Evolutionary conservation across 2,113 vertebrate genomes (phyloP), one percentile per base, ranked within the genome.

Genomic region (Zapus hudsonius): DNA sequence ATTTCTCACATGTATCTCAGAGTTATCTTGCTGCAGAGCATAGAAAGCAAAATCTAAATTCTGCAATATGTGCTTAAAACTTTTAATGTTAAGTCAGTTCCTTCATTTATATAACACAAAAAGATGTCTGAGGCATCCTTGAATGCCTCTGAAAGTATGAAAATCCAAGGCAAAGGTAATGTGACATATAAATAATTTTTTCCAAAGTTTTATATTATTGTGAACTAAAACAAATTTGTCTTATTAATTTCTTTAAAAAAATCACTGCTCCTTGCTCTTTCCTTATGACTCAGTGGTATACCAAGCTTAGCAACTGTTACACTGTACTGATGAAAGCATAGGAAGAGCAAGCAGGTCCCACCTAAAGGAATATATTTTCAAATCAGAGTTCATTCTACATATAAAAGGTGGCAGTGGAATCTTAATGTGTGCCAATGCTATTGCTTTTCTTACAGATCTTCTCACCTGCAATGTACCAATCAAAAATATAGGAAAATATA

Each of bases 31-130:
- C 29, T 82, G 23, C 3, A 61, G 29, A 88, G 9, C 57, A 55
- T 85, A 2, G 92, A 96, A 96, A 92, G 2, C 2, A 94, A 95
- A 95, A 87, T 86, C 36, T 23, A 82, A 87, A 55, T 83, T 90
- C n/a, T 83, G 69, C 70, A 84, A 79, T 19, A 89, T 87, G 9
- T 66, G 31, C 11, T 85, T 84, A 72, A 94, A 94, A 36, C 36
- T 90, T 92, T n/a, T 42, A 78, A 9, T n/a, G 9, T 73, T 87
- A 84, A 93, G 47, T 66, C 59, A 82, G 33, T 82, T 8, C n/a
- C n/a, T 10, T 86, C 31, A 31, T 9, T 2, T 13, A 36, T n/a
- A 84, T 70, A 73, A 57, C 64, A 93, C 40, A 76, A 31, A 82
- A 78, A 84, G 33, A 52, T 69, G 19, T 47, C 36, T 59, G 59